These are phyloP conservation scores for Apis cerana DNA, from an alignment of 1,140 invertebrate species.

Conservation along the genomic window DNA sequence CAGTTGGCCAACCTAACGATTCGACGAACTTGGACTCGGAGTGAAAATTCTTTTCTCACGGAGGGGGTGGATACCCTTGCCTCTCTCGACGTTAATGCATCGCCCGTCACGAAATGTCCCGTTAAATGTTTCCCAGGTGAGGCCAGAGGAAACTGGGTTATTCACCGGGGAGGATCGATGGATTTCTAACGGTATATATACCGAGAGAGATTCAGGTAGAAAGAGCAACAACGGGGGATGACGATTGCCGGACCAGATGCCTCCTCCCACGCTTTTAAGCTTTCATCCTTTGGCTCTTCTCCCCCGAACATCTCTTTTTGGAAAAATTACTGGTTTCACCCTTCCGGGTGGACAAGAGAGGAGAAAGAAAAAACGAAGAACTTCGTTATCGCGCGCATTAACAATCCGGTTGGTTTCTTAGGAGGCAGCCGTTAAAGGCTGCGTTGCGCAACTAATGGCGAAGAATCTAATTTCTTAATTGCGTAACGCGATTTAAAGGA, in stretches of 20 bases:
- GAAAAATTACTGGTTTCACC: not conserved
- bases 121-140: conserved; percentile 32
- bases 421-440: conserved; percentile 36
- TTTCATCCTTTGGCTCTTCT: not conserved
- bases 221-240: conserved; percentile 6
- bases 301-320: too few species aligned
- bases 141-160: conserved; percentile 58
- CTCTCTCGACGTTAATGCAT: conserved; percentile 29
- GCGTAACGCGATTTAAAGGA: conserved; percentile 31
- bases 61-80: conserved; percentile 31
- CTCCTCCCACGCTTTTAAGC: conserved; percentile 1
- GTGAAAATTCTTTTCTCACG: conserved; percentile 56
- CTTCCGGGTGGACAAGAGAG: not conserved
- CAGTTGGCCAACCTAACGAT: not conserved
- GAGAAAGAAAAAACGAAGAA: not conserved
- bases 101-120: conserved; percentile 33
- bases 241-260: conserved; percentile 26
- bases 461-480: conserved; percentile 61
- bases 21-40: not conserved
- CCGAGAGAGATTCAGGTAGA: conserved; percentile 40
- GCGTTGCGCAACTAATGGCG: too few species aligned
- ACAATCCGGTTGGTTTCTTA: conserved; percentile 34
- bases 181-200: conserved; percentile 47
- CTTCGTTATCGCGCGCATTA: conserved; percentile 16
- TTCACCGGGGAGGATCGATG: conserved; percentile 31